Evolutionary conservation across 2,888 invertebrate species (phyloP).

Genomic region (Acanthosoma haemorrhoidale): DNA sequence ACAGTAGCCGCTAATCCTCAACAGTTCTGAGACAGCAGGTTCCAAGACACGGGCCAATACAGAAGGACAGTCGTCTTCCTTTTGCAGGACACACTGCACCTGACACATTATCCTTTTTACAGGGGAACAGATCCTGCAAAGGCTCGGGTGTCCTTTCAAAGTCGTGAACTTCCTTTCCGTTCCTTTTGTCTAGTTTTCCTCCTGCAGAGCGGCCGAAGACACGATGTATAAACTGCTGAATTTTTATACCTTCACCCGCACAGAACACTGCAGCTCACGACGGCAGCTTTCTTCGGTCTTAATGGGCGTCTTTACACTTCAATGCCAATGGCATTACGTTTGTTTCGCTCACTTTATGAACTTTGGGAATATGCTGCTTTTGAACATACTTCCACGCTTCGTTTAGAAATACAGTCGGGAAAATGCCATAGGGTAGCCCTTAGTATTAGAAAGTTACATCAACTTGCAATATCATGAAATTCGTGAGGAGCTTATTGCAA

Average conservation of each 20-base stretch:
- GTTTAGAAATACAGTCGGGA: no score
- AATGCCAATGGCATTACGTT: background rate
- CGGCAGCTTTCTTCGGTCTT: background rate
- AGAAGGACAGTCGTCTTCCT: background rate
- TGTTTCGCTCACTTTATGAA: no score
- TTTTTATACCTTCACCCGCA: background rate
- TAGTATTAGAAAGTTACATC: no score
- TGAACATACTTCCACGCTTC: no score
- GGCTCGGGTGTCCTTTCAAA: background rate
- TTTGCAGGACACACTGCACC: background rate
- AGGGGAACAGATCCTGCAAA: background rate
- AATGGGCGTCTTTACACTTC: background rate
- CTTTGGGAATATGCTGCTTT: no score
- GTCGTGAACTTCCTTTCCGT: background rate
- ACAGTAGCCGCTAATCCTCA: no score
- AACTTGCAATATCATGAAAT: no score
- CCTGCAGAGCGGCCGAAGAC: background rate
- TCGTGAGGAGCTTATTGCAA: no score
- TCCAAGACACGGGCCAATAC: background rate
- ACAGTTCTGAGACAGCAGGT: no score
- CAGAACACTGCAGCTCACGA: background rate
- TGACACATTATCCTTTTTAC: conserved; percentile 14
- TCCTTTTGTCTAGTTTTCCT: background rate
- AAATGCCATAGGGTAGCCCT: no score
- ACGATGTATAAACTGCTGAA: background rate